Conservation (phyloP, 1,140 invertebrate species). For the Platyura marginata region DNA sequence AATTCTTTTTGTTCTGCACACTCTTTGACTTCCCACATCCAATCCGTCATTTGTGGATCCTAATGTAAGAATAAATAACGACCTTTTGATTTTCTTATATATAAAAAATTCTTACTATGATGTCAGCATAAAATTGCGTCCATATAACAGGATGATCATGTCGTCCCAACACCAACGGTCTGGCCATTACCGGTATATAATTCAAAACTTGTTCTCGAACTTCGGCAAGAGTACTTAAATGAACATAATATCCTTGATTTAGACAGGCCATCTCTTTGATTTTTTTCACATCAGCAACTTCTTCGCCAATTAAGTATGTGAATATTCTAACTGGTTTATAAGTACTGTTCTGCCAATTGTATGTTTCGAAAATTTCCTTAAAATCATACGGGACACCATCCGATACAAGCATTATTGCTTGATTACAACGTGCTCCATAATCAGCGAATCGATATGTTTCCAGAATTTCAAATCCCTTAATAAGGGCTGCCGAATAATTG, state of each 20-base stretch:
- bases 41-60: slow-evolving; percentile 78
- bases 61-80: slow-evolving; percentile 17
- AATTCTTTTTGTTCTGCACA: slow-evolving; percentile 54
- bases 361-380: slow-evolving; percentile 74
- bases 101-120: slow-evolving; percentile 40
- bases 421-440: slow-evolving; percentile 43
- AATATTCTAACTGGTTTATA: slow-evolving; percentile 81
- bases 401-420: slow-evolving; percentile 95
- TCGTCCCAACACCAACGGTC: slow-evolving; percentile 63
- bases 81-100: background rate
- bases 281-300: slow-evolving; percentile 60
- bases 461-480: slow-evolving; percentile 75
- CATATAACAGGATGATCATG: slow-evolving; percentile 68
- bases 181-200: slow-evolving; percentile 78
- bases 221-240: slow-evolving; percentile 80
- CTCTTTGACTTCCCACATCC: slow-evolving; percentile 69
- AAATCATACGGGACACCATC: slow-evolving; percentile 92
- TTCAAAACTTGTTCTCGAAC: slow-evolving; percentile 85
- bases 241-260: slow-evolving; percentile 86
- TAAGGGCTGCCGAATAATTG: slow-evolving; percentile 83
- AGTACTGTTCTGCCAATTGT: slow-evolving; percentile 58
- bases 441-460: slow-evolving; percentile 35
- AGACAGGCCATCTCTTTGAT: slow-evolving; percentile 95
- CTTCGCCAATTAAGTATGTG: slow-evolving; percentile 91
- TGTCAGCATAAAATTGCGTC: slow-evolving; percentile 84